Evolutionary conservation across 2,113 vertebrate genomes (phyloP).

Genomic region (Phoenicopterus ruber): DNA sequence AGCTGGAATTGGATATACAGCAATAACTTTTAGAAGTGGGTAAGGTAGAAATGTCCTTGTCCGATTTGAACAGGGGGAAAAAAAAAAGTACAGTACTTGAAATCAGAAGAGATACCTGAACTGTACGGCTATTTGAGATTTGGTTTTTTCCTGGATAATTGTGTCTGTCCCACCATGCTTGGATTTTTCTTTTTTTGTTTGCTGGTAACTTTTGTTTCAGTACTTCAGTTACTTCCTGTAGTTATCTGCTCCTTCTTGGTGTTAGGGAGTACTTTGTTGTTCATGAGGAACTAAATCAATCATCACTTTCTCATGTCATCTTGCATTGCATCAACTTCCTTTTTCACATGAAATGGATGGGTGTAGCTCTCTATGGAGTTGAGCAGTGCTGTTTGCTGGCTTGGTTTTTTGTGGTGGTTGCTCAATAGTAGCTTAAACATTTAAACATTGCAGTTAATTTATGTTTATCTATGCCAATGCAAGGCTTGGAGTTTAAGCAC

Average conservation of each 20-base stretch:
- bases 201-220: not conserved
- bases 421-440: not conserved
- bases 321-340: slow-evolving; percentile 61
- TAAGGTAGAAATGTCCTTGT: not conserved
- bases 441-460: slow-evolving; percentile 31
- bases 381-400: not conserved
- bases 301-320: slow-evolving; percentile 53
- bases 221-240: slow-evolving; percentile 9
- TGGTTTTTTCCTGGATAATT: not conserved
- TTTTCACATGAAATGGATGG: slow-evolving; percentile 37
- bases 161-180: not conserved
- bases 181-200: not conserved
- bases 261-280: slow-evolving; percentile 40
- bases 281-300: slow-evolving; percentile 34
- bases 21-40: not conserved
- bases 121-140: not conserved
- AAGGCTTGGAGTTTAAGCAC: slow-evolving; percentile 8
- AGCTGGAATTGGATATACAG: not conserved
- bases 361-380: slow-evolving; percentile 13
- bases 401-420: not conserved
- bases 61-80: not conserved
- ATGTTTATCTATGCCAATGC: not conserved
- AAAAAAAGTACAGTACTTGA: not conserved
- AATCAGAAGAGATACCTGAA: not conserved
- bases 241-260: not conserved